These are phyloP conservation scores for Solea senegalensis DNA, from an alignment of 2,113 vertebrate species.

Conservation along the genomic window DNA sequence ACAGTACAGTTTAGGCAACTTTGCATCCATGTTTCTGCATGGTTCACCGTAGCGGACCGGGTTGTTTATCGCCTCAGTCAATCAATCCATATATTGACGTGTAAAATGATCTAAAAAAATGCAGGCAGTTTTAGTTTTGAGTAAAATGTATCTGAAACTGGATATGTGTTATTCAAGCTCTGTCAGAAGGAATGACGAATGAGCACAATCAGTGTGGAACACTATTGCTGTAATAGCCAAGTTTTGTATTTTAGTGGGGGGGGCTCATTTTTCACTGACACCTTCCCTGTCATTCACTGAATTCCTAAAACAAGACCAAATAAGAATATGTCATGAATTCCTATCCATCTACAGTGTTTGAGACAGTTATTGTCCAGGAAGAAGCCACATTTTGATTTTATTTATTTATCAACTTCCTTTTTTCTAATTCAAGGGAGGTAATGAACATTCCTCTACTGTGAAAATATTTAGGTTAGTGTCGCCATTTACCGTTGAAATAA, in stretches of 20 bases:
- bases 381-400: not conserved
- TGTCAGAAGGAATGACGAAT: slow-evolving; percentile 60
- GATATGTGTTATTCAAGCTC: slow-evolving; percentile 53
- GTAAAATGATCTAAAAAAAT: slow-evolving; percentile 21
- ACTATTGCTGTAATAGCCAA: slow-evolving; percentile 43
- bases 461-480: too few relatives aligned
- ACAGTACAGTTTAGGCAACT: slow-evolving; percentile 41
- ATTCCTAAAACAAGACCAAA: slow-evolving; percentile 30
- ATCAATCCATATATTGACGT: slow-evolving; percentile 45
- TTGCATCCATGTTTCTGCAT: slow-evolving; percentile 18
- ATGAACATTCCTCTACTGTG: too few relatives aligned
- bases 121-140: slow-evolving; percentile 19
- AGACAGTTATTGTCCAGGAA: not conserved
- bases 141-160: slow-evolving; percentile 42
- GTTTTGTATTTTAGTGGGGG: slow-evolving; percentile 55
- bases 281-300: slow-evolving; percentile 46
- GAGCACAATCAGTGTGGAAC: slow-evolving; percentile 54
- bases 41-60: slow-evolving; percentile 20
- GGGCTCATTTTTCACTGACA: slow-evolving; percentile 64
- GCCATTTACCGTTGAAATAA: too few relatives aligned
- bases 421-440: too few relatives aligned
- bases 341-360: slow-evolving; percentile 3
- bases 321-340: slow-evolving; percentile 21
- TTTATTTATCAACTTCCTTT: too few relatives aligned
- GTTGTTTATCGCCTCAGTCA: slow-evolving; percentile 55